These are phyloP conservation scores for Lycaena phlaeas DNA, from an alignment of 2,888 invertebrate species.

Conservation along the genomic window DNA sequence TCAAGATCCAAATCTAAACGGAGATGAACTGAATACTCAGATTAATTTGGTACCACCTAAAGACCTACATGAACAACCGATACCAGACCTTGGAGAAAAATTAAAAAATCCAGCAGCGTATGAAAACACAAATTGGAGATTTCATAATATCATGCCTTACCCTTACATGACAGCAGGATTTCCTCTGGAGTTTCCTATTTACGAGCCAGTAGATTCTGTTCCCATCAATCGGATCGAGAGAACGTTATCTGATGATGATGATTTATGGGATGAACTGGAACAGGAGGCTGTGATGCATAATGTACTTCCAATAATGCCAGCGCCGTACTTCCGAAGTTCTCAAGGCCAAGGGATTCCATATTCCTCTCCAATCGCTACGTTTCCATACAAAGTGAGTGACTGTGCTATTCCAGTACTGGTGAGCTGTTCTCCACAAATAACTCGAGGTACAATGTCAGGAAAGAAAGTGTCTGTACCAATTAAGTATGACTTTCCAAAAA, in stretches of 20 bases:
- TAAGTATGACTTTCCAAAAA: no score
- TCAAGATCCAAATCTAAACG: not conserved
- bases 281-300: conserved; percentile 49
- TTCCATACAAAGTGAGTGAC: conserved; percentile 13
- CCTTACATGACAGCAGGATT: not conserved
- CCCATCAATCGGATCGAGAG: conserved; percentile 11
- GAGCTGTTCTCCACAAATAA: conserved; percentile 36
- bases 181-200: not conserved
- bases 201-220: not conserved
- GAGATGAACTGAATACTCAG: not conserved
- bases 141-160: not conserved
- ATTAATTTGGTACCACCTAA: not conserved
- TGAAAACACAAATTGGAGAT: not conserved
- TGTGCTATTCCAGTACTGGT: conserved; percentile 37
- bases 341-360: no score
- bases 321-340: conserved; percentile 30
- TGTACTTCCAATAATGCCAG: conserved; percentile 50
- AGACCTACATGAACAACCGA: not conserved
- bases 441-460: conserved; percentile 19
- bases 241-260: conserved; percentile 26
- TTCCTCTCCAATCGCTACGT: not conserved
- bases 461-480: no score
- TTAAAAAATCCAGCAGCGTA: not conserved
- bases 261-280: conserved; percentile 35
- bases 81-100: not conserved